Evolutionary conservation across 2,113 vertebrate species (phyloP).

Genomic region (Polyodon spathula): DNA sequence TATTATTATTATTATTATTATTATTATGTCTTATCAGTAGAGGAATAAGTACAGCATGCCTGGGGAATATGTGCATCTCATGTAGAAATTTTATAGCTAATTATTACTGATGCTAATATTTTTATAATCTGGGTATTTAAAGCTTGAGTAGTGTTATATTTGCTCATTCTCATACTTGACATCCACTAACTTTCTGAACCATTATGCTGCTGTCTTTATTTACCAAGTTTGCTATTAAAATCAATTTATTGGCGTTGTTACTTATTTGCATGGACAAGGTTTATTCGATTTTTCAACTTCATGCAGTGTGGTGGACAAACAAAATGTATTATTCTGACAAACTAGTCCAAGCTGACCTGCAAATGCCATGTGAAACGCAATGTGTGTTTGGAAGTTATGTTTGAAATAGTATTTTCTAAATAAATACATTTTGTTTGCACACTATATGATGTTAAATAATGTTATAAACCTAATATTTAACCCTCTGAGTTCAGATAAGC

Average conservation of each 20-base stretch:
- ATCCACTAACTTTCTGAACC: constrained; percentile 69
- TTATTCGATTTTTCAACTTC: constrained; percentile 52
- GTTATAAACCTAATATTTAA: constrained; percentile 58
- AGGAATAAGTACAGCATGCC: constrained; percentile 28
- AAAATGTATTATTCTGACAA: constrained; percentile 40
- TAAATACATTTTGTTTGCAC: constrained; percentile 40
- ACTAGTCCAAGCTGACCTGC: constrained; percentile 32
- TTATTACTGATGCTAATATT: too few relatives aligned
- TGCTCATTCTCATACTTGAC: constrained; percentile 62
- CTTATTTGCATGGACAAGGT: constrained; percentile 56
- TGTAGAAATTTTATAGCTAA: too few relatives aligned
- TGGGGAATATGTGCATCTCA: constrained; percentile 40
- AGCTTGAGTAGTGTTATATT: constrained; percentile 57
- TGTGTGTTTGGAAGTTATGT: constrained; percentile 24
- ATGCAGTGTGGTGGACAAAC: constrained; percentile 47
- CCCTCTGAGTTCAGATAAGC: constrained; percentile 47
- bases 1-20: too few relatives aligned
- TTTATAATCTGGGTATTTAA: constrained; percentile 26
- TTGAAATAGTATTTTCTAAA: constrained; percentile 27
- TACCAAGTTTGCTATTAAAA: constrained; percentile 65
- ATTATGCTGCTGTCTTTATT: constrained; percentile 83
- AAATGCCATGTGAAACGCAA: constrained; percentile 14
- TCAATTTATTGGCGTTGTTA: constrained; percentile 67
- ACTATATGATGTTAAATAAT: constrained; percentile 49
- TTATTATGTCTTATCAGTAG: constrained; percentile 25